Conservation (phyloP, 2,888 invertebrate genomes). For the Lasius platythorax region DNA sequence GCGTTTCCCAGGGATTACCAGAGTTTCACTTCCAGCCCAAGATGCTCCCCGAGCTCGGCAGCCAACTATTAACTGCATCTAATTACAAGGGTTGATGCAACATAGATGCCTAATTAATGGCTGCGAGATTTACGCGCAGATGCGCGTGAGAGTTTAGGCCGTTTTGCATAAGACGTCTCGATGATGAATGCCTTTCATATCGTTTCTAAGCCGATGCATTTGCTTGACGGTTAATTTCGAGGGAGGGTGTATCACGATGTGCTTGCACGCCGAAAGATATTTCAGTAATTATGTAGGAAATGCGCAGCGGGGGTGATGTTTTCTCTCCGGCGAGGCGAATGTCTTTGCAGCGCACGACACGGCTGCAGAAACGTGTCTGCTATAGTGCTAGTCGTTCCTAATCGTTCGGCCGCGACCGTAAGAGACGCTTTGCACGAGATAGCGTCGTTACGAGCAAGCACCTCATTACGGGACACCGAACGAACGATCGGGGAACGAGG, state of each 20-base stretch:
- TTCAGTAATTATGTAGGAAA: conserved; percentile 9
- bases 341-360: not conserved
- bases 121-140: conserved; percentile 83
- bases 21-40: conserved; percentile 81
- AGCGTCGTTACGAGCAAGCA: conserved; percentile 46
- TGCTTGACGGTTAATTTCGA: conserved; percentile 31
- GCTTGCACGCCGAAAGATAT: conserved; percentile 1
- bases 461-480: conserved; percentile 40
- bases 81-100: conserved; percentile 84
- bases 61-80: conserved; percentile 85
- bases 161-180: conserved; percentile 81
- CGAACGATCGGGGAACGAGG: not conserved
- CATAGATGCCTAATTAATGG: conserved; percentile 85
- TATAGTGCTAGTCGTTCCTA: not conserved
- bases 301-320: not conserved
- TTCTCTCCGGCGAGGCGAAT: not conserved
- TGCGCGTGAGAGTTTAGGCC: conserved; percentile 81
- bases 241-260: not conserved
- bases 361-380: conserved; percentile 1
- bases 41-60: conserved; percentile 75
- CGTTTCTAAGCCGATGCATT: conserved; percentile 53
- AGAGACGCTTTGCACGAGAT: conserved; percentile 29
- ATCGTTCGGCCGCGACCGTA: conserved; percentile 25
- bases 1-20: conserved; percentile 78
- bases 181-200: conserved; percentile 77